These are phyloP conservation scores for Anagrus nilaparvatae DNA, from an alignment of 1,140 invertebrate species.

Conservation along the genomic window DNA sequence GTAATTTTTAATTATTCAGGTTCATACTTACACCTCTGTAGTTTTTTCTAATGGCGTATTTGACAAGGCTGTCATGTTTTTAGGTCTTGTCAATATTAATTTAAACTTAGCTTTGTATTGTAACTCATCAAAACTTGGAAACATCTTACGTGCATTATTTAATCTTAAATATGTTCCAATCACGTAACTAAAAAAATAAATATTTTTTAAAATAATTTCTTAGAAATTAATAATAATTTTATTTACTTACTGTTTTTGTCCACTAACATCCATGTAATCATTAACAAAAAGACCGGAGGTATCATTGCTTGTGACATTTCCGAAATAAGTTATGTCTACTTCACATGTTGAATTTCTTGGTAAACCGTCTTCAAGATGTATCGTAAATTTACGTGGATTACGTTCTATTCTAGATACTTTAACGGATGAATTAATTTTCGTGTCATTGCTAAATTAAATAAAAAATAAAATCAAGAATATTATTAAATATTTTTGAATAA, in stretches of 20 bases:
- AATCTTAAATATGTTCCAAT: constrained; percentile 70
- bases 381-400: constrained; percentile 17
- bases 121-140: constrained; percentile 92
- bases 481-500: too few relatives aligned
- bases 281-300: constrained; percentile 53
- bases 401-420: constrained; percentile 15
- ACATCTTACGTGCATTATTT: constrained; percentile 71
- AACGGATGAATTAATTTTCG: too few relatives aligned
- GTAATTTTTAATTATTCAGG: too few relatives aligned
- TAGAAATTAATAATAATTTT: background rate
- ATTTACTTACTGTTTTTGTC: constrained; percentile 40
- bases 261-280: constrained; percentile 42
- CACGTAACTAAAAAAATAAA: background rate
- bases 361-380: constrained; percentile 47
- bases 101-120: constrained; percentile 64
- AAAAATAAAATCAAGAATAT: background rate
- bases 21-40: constrained; percentile 48
- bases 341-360: constrained; percentile 40
- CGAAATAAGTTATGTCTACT: constrained; percentile 48
- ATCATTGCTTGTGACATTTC: constrained; percentile 45
- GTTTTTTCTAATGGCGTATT: constrained; percentile 51
- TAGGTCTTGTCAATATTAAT: constrained; percentile 52
- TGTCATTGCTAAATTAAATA: background rate
- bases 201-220: background rate
- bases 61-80: constrained; percentile 48